phyloP scores from a whole-genome alignment of 2,888 invertebrate genomes.

The Philonicus albiceps region DNA sequence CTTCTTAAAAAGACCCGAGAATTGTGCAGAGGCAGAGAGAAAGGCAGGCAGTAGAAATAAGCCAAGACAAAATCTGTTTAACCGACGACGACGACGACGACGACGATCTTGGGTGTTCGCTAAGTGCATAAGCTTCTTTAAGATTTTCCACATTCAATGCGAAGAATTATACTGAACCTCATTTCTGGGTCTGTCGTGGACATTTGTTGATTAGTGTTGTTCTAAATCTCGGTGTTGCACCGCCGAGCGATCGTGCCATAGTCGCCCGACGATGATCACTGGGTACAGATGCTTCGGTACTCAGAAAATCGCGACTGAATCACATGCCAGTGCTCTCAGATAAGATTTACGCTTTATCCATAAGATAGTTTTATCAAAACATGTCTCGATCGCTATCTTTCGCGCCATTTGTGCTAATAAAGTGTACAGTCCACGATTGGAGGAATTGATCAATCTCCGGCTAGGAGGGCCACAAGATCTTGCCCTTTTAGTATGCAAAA shows the following conservation, averaged over 20 bases:
- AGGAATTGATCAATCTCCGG: background rate
- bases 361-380: background rate
- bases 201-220: background rate
- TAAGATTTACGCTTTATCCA: background rate
- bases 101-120: background rate
- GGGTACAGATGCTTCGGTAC: background rate
- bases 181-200: background rate
- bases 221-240: background rate
- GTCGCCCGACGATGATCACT: conserved; percentile 16
- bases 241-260: background rate
- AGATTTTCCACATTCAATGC: background rate
- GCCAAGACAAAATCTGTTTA: background rate
- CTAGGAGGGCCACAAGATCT: background rate
- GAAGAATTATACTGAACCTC: background rate
- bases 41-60: background rate
- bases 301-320: background rate
- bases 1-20: background rate
- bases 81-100: background rate
- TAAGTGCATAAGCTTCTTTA: background rate
- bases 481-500: conserved; percentile 25
- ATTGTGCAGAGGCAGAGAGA: background rate
- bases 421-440: background rate
- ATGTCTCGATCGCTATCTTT: conserved; percentile 1
- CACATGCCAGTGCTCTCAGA: background rate
- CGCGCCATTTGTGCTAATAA: background rate